These are phyloP conservation scores for Holcopasites calliopsidis DNA, from an alignment of 1,140 invertebrate genomes.

Conservation along the genomic window DNA sequence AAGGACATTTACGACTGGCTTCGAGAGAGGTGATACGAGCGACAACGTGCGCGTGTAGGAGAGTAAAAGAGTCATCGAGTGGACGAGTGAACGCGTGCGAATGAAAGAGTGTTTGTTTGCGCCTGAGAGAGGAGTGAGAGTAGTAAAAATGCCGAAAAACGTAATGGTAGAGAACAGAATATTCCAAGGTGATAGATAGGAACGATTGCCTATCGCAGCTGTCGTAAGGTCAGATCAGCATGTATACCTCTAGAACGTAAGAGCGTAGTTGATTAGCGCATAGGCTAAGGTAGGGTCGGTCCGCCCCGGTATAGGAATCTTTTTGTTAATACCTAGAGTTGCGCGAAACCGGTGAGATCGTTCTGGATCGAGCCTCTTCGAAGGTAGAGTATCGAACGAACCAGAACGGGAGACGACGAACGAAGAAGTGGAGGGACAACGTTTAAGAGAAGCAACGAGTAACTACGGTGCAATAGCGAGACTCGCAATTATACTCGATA, in stretches of 20 bases:
- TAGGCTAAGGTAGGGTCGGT: slow-evolving; percentile 73
- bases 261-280: slow-evolving; percentile 75
- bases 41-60: too few species aligned
- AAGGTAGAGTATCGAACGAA: slow-evolving; percentile 39
- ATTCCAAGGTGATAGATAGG: slow-evolving; percentile 2
- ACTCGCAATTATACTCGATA: slow-evolving; percentile 39
- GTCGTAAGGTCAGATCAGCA: slow-evolving; percentile 74
- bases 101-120: not conserved
- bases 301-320: slow-evolving; percentile 77
- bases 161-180: not conserved
- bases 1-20: slow-evolving; percentile 71
- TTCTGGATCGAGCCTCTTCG: slow-evolving; percentile 46
- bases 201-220: slow-evolving; percentile 69
- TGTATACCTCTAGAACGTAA: slow-evolving; percentile 79
- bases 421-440: slow-evolving; percentile 24
- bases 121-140: not conserved
- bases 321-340: slow-evolving; percentile 75
- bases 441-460: slow-evolving; percentile 52
- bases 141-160: not conserved
- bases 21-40: slow-evolving; percentile 31
- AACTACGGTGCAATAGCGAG: slow-evolving; percentile 75
- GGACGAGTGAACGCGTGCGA: not conserved
- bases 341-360: slow-evolving; percentile 52
- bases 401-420: slow-evolving; percentile 13
- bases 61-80: not conserved